Evolutionary conservation across 2,113 vertebrate species (phyloP).

Genomic region (Mixornis gularis): DNA sequence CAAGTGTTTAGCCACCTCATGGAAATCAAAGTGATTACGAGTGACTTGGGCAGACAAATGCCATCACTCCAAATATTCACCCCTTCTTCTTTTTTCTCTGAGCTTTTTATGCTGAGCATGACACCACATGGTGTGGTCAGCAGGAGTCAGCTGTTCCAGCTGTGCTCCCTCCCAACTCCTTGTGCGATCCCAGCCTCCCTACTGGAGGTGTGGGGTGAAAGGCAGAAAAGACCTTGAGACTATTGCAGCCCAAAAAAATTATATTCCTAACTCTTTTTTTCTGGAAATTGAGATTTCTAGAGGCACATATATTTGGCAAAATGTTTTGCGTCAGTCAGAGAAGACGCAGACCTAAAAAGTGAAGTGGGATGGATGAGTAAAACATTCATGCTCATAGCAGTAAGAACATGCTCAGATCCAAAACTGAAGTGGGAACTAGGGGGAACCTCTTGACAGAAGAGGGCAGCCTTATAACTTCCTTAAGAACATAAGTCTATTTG

Average conservation of each 20-base stretch:
- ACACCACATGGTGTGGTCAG: not conserved
- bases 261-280: not conserved
- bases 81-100: not conserved
- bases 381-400: not conserved
- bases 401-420: not conserved
- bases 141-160: not conserved
- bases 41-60: not conserved
- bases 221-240: not conserved
- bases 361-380: not conserved
- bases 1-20: not conserved
- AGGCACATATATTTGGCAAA: not conserved
- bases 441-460: not conserved
- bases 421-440: not conserved
- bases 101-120: not conserved
- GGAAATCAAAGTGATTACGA: rapidly evolving
- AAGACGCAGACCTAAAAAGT: not conserved
- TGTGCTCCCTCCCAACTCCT: not conserved
- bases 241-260: not conserved
- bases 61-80: not conserved
- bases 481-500: not conserved
- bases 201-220: not conserved
- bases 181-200: not conserved
- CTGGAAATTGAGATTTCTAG: not conserved
- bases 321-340: not conserved
- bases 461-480: not conserved